Evolutionary conservation across 2,888 invertebrate species (phyloP).

Genomic region (Ecdyonurus torrentis): DNA sequence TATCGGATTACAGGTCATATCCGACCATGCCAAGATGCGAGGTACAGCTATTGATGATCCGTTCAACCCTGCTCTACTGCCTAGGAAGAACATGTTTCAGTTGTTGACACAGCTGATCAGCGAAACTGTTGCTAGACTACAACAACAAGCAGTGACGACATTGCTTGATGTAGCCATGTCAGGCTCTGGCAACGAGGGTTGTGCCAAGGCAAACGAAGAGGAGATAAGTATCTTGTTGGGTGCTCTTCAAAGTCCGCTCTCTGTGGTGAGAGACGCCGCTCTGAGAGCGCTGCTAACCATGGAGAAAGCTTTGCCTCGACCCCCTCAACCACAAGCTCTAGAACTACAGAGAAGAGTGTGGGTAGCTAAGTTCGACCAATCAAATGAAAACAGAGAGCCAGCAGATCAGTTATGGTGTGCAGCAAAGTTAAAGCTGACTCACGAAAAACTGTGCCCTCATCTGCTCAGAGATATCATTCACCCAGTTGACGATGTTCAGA

Average conservation of each 20-base stretch:
- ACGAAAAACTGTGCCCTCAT: conserved; percentile 33
- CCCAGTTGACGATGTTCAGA: conserved; percentile 64
- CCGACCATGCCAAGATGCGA: conserved; percentile 52
- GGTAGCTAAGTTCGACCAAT: conserved; percentile 66
- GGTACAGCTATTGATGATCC: conserved; percentile 30
- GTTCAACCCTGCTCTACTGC: conserved; percentile 60
- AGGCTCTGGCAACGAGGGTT: conserved; percentile 47
- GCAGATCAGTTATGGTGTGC: conserved; percentile 45
- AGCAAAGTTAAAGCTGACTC: conserved; percentile 33
- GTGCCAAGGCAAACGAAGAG: conserved; percentile 40
- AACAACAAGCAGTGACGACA: conserved; percentile 62
- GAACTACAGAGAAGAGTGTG: conserved; percentile 56
- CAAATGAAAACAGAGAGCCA: conserved; percentile 50
- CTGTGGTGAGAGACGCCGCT: conserved; percentile 62
- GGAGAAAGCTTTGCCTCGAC: conserved; percentile 39
- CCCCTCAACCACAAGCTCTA: conserved; percentile 38
- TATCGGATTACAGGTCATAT: conserved; percentile 45
- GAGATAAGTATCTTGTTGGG: conserved; percentile 63
- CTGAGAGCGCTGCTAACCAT: conserved; percentile 35
- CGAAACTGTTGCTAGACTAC: conserved; percentile 44
- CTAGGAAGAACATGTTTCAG: conserved; percentile 64
- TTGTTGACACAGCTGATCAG: conserved; percentile 62
- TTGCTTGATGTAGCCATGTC: conserved; percentile 62
- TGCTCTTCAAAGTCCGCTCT: conserved; percentile 52
- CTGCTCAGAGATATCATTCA: conserved; percentile 58